phyloP scores from a whole-genome alignment of 2,888 invertebrate genomes.

The Andrena camellia region DNA sequence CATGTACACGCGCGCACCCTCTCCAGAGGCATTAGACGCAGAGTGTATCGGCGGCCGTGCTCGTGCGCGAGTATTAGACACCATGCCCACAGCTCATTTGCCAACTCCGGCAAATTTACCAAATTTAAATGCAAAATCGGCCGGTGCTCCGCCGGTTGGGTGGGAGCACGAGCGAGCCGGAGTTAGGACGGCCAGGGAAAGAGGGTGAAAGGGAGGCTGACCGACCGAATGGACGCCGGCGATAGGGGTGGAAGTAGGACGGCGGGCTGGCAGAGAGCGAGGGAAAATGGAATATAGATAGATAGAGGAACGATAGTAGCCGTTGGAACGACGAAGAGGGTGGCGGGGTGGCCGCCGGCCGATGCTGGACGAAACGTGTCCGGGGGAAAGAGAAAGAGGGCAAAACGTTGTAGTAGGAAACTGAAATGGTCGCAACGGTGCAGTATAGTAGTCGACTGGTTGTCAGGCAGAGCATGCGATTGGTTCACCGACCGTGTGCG shows the following conservation, averaged over 20 bases:
- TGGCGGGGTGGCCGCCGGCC: slow-evolving; percentile 45
- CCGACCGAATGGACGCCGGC: slow-evolving; percentile 40
- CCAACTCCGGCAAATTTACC: slow-evolving; percentile 84
- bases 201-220: slow-evolving; percentile 61
- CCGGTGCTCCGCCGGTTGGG: slow-evolving; percentile 73
- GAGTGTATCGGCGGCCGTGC: slow-evolving; percentile 78
- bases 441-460: slow-evolving; percentile 80
- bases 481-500: slow-evolving; percentile 76
- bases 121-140: slow-evolving; percentile 85
- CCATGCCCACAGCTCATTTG: slow-evolving; percentile 83
- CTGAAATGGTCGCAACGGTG: slow-evolving; percentile 81
- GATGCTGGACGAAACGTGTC: slow-evolving; percentile 59
- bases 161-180: slow-evolving; percentile 42
- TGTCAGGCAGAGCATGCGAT: slow-evolving; percentile 81
- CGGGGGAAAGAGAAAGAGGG: slow-evolving; percentile 64
- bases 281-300: slow-evolving; percentile 70
- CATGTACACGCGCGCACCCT: slow-evolving; percentile 68
- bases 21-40: slow-evolving; percentile 80
- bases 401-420: slow-evolving; percentile 76
- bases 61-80: slow-evolving; percentile 80
- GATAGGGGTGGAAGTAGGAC: slow-evolving; percentile 49
- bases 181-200: slow-evolving; percentile 27
- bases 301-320: slow-evolving; percentile 71
- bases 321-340: slow-evolving; percentile 49
- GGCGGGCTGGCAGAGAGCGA: slow-evolving; percentile 54